Evolutionary conservation across 2,888 invertebrate species (phyloP).

Genomic region (Chalcosyrphus nemorum): DNA sequence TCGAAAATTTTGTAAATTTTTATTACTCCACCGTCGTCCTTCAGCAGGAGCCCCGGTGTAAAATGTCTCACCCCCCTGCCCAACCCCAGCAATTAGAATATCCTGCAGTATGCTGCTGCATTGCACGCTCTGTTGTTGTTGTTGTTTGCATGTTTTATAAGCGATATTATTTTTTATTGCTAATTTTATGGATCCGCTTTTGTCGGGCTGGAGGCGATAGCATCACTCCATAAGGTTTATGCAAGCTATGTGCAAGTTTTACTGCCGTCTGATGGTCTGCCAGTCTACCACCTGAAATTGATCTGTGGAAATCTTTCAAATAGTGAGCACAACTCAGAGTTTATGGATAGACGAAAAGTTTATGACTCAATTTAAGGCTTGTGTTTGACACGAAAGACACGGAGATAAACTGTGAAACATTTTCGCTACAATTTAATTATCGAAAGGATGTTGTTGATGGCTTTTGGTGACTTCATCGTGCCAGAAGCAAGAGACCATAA

Average conservation of each 20-base stretch:
- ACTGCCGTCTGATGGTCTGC: slow-evolving; percentile 9
- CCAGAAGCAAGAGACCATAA: not conserved
- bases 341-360: slow-evolving; percentile 27
- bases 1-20: slow-evolving; percentile 62
- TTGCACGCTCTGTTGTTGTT: not conserved
- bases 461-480: not conserved
- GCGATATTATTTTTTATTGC: slow-evolving; percentile 60
- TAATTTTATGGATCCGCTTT: slow-evolving; percentile 61
- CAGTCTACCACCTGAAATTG: slow-evolving; percentile 38
- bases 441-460: not conserved
- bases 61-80: not conserved
- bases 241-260: slow-evolving; percentile 24
- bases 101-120: not conserved
- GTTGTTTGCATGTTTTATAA: slow-evolving; percentile 53
- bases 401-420: not conserved
- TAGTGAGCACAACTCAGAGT: slow-evolving; percentile 33
- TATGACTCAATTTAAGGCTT: slow-evolving; percentile 17
- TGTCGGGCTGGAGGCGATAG: not conserved
- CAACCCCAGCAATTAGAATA: slow-evolving; percentile 10
- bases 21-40: slow-evolving; percentile 1
- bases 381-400: slow-evolving; percentile 4
- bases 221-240: not conserved
- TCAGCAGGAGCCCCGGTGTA: too few species aligned
- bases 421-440: slow-evolving; percentile 18
- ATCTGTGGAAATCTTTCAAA: slow-evolving; percentile 36